Evolutionary conservation across 2,797 vertebrate genomes (phyloP).

Genomic region (Carapus acus): DNA sequence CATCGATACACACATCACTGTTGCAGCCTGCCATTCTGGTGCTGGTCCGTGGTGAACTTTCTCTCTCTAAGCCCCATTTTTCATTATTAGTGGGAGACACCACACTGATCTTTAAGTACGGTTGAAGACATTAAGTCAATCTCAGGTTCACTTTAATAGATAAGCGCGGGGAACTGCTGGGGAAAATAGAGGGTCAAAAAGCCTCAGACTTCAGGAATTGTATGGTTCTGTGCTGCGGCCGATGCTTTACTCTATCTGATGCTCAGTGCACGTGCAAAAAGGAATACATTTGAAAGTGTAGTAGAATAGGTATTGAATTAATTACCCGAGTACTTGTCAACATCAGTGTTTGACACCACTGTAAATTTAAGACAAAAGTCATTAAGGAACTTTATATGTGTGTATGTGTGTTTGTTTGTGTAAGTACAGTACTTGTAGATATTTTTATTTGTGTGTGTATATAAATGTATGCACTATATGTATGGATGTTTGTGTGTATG

Average conservation of each 20-base stretch:
- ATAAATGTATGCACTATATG: too few species aligned
- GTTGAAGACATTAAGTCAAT: conserved; percentile 57
- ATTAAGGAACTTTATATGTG: too few species aligned
- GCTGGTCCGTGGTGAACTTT: conserved; percentile 41
- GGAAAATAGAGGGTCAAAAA: conserved; percentile 47
- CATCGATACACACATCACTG: conserved; percentile 48
- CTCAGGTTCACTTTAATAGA: conserved; percentile 37
- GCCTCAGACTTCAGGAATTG: conserved; percentile 31
- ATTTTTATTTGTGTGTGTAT: too few species aligned
- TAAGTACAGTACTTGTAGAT: too few species aligned
- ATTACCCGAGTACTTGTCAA: too few species aligned
- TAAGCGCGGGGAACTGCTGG: conserved; percentile 39
- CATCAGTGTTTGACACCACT: too few species aligned
- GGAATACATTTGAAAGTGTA: too few species aligned
- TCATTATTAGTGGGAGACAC: conserved; percentile 67
- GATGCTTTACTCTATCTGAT: conserved; percentile 3
- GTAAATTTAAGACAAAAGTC: too few species aligned
- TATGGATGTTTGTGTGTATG: too few species aligned
- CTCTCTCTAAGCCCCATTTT: conserved; percentile 63
- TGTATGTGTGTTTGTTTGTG: too few species aligned
- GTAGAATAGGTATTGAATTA: too few species aligned
- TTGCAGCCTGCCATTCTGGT: conserved; percentile 40
- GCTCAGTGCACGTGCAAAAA: too few species aligned
- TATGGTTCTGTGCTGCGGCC: conserved; percentile 18
- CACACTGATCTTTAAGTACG: conserved; percentile 64